A percentile compares a stretch with the other conserved stretches of the same genome.
phyloP scores from a whole-genome alignment of 2,797 vertebrate species.

The Zalophus californianus region DNA sequence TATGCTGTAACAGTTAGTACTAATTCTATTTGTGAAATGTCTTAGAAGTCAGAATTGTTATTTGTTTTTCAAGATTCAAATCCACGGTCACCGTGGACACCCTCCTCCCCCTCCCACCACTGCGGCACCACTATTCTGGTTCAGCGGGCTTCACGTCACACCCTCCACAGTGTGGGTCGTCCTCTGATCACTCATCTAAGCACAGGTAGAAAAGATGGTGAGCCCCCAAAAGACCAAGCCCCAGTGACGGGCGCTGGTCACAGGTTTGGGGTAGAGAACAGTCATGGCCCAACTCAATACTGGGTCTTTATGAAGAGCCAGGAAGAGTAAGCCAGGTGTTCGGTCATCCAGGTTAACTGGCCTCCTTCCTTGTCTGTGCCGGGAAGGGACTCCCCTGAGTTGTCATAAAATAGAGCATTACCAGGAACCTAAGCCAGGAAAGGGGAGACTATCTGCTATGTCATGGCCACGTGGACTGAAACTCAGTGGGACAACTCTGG shows the following conservation, averaged over 20 bases:
- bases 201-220: background rate
- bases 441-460: background rate
- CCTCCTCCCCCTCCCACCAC: no score
- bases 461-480: background rate
- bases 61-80: background rate
- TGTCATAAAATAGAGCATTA: background rate
- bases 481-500: background rate
- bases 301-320: background rate
- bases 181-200: background rate
- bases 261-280: background rate
- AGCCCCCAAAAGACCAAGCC: background rate
- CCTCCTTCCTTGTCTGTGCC: background rate
- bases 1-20: background rate
- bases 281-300: background rate
- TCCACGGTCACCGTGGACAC: background rate
- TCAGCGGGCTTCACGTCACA: background rate
- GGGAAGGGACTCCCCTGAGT: background rate
- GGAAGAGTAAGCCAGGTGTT: background rate
- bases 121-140: background rate
- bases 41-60: constrained; percentile 15
- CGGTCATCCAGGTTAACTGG: background rate
- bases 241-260: background rate
- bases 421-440: background rate
- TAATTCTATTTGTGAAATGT: background rate
- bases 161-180: background rate